Evolutionary conservation across 2,888 invertebrate genomes (phyloP).

Genomic region (Agrilus cyanescens): DNA sequence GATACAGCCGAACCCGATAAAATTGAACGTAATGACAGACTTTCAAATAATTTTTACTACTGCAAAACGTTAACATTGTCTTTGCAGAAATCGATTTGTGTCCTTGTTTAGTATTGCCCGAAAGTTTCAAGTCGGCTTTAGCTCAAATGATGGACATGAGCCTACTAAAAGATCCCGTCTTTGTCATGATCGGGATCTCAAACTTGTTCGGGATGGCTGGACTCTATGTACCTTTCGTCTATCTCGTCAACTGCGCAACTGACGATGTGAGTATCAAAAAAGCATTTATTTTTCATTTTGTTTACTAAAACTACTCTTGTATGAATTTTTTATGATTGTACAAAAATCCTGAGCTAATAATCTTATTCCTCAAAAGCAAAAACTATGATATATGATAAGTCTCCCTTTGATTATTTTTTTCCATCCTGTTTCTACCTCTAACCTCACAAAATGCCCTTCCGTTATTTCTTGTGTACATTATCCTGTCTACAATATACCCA

Average conservation of each 20-base stretch:
- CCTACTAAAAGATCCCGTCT: conserved; percentile 76
- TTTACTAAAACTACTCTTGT: background rate
- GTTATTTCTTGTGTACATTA: too few species aligned
- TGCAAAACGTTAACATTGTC: conserved; percentile 9
- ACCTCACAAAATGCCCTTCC: too few species aligned
- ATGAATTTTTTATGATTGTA: conserved; percentile 3
- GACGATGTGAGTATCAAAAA: conserved; percentile 46
- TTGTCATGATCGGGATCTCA: conserved; percentile 83
- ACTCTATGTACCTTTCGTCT: conserved; percentile 93
- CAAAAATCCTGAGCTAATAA: too few species aligned
- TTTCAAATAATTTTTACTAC: conserved; percentile 1
- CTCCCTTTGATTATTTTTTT: too few species aligned
- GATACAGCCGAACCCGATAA: conserved; percentile 54
- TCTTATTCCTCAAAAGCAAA: too few species aligned
- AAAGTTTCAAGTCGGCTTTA: conserved; percentile 71
- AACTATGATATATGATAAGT: too few species aligned
- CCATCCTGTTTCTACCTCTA: too few species aligned
- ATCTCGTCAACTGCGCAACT: conserved; percentile 72
- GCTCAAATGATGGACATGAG: conserved; percentile 86
- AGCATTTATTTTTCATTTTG: background rate
- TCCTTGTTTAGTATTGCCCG: conserved; percentile 66
- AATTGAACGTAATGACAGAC: conserved; percentile 48
- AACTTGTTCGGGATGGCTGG: conserved; percentile 97
- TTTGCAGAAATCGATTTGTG: conserved; percentile 64
- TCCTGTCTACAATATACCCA: too few species aligned